Evolutionary conservation across 2,113 vertebrate species (phyloP).

Genomic region (Corythornis vintsioides): DNA sequence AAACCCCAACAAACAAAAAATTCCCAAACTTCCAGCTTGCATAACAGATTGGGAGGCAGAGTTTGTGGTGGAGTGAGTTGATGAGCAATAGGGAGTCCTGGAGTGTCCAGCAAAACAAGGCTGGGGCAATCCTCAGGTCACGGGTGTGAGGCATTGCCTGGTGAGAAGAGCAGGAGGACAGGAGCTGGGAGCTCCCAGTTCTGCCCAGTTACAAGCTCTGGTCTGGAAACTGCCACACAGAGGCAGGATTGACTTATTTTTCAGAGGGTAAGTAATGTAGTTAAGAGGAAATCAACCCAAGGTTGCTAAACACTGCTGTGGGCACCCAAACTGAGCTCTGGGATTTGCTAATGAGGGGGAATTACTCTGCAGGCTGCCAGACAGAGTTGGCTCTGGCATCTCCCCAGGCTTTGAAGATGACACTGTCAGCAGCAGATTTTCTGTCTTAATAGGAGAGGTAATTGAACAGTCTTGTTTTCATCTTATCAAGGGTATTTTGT

Average conservation of each 20-base stretch:
- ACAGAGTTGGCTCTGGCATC: background rate
- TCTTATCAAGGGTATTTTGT: background rate
- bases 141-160: background rate
- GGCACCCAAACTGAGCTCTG: background rate
- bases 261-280: background rate
- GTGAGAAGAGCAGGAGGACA: background rate
- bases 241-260: slow-evolving; percentile 44
- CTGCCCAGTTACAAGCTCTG: background rate
- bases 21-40: background rate
- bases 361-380: background rate
- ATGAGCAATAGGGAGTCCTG: background rate
- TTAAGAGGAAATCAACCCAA: background rate
- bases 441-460: background rate
- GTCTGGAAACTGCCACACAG: slow-evolving; percentile 29
- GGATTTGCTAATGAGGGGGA: background rate
- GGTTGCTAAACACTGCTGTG: background rate
- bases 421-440: slow-evolving; percentile 1
- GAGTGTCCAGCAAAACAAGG: background rate
- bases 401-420: background rate
- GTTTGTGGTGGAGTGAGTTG: background rate
- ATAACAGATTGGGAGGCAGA: background rate
- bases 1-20: background rate
- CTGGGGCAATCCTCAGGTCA: background rate
- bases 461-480: background rate
- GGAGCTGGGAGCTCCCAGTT: background rate